Evolutionary conservation across 2,888 invertebrate species (phyloP).

Genomic region (Noctuana brunneofusca): DNA sequence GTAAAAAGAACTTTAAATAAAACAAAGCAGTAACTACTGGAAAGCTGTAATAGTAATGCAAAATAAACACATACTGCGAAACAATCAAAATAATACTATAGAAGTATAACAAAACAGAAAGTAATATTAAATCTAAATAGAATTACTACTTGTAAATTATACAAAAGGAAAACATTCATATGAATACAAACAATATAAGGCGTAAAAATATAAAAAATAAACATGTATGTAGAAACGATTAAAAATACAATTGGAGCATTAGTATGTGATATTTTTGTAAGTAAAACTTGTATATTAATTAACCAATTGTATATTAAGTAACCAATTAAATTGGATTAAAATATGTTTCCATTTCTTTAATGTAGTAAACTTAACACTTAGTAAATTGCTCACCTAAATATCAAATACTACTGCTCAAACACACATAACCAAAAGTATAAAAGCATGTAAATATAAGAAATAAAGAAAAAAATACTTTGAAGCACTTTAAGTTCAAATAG

Average conservation of each 20-base stretch:
- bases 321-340: too few species aligned
- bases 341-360: too few species aligned
- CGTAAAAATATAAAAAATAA: slow-evolving; percentile 38
- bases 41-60: slow-evolving; percentile 55
- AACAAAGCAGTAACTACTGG: slow-evolving; percentile 50
- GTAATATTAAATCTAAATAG: slow-evolving; percentile 32
- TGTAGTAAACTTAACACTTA: too few species aligned
- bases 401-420: slow-evolving; percentile 39
- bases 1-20: slow-evolving; percentile 47
- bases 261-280: slow-evolving; percentile 33
- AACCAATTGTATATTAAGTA: too few species aligned
- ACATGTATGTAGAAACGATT: slow-evolving; percentile 34
- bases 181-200: slow-evolving; percentile 38
- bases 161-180: slow-evolving; percentile 32
- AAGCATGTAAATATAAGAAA: slow-evolving; percentile 34
- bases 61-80: slow-evolving; percentile 44
- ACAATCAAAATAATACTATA: slow-evolving; percentile 41
- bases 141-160: slow-evolving; percentile 15
- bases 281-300: too few species aligned
- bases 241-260: slow-evolving; percentile 34
- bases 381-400: too few species aligned
- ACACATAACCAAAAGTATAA: slow-evolving; percentile 41
- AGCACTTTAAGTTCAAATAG: slow-evolving; percentile 66
- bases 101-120: slow-evolving; percentile 36
- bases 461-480: slow-evolving; percentile 33